Evolutionary conservation across 2,888 invertebrate species (phyloP), one percentile per base, ranked within the genome.

Genomic region (Aradus depressus): DNA sequence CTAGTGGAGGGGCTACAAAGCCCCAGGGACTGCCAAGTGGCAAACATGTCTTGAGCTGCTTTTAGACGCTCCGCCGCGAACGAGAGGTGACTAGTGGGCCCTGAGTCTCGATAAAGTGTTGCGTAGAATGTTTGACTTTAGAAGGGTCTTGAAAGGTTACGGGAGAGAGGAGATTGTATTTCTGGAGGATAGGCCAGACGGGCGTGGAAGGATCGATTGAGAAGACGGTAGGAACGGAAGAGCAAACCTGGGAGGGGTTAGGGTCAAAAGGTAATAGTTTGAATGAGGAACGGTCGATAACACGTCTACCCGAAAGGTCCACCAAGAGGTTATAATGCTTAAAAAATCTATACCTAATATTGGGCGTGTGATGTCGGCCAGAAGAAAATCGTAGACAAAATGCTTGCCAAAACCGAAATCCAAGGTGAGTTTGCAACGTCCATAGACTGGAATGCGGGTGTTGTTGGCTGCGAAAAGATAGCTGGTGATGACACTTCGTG

Each of bases 31-130:
- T 64, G 25, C 62, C 65, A 62, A 3, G 14, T 16, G 4, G 61
- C 53, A 50, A 64, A 66, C 35, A 64, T 62, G 12, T 49, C 23
- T 42, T 63, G 62, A 2, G 63, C 64, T 10, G 48, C 49, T 23
- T 54, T 18, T 3, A 64, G 57, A 43, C 58, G 58, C 10, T 65
- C 64, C 65, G 58, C 10, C 65, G 58, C 1, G 64, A 57, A 39
- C 57, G 55, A 4, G 58, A 31, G 25, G 50, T 48, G 4, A 63
- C 61, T 4, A 66, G 66, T 23, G 63, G 62, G n/a, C 65, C 64
- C 1, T 55, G 60, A 6, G 62, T 62, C 31, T 54, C 39, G 34
- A 64, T 63, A 54, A 59, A 58, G 54, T 60, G 5, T 12, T 10
- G 21, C 54, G 58, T 22, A 44, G 41, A 3, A 25, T 28, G n/a